phyloP scores from a whole-genome alignment of 2,888 invertebrate genomes.

The Apotomis capreana region DNA sequence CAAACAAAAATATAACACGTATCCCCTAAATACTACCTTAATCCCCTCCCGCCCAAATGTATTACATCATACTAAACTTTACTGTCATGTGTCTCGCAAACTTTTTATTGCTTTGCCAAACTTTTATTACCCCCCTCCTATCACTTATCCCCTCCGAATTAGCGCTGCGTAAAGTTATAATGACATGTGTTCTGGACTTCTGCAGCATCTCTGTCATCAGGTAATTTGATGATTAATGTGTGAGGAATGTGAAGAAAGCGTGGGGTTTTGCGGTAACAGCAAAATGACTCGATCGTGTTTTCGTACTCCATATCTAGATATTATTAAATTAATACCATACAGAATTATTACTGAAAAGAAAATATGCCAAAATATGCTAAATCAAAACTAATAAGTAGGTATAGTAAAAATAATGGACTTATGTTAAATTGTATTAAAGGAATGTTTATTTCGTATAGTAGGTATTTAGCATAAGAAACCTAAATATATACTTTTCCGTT shows the following conservation, averaged over 20 bases:
- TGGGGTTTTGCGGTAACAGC: not conserved
- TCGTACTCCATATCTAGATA: no score
- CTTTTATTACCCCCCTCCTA: constrained; percentile 18
- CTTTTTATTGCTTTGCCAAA: constrained; percentile 31
- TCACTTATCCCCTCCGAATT: constrained; percentile 25
- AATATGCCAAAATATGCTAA: no score
- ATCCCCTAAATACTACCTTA: not conserved
- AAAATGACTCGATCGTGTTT: no score
- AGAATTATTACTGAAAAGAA: no score
- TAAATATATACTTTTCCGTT: no score
- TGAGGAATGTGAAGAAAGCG: not conserved
- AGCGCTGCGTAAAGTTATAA: constrained; percentile 35
- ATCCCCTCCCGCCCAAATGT: not conserved
- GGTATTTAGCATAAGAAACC: no score
- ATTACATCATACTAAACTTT: constrained; percentile 21
- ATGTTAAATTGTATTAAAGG: no score
- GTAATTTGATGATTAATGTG: not conserved
- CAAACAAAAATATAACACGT: no score
- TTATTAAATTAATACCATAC: no score
- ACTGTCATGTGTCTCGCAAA: constrained; percentile 17
- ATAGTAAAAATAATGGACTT: no score
- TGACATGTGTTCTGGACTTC: constrained; percentile 12
- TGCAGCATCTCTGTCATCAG: not conserved
- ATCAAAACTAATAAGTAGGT: no score
- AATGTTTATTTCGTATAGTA: no score